Evolutionary conservation across 2,113 vertebrate genomes (phyloP).

Genomic region (Acanthochromis polyacanthus): DNA sequence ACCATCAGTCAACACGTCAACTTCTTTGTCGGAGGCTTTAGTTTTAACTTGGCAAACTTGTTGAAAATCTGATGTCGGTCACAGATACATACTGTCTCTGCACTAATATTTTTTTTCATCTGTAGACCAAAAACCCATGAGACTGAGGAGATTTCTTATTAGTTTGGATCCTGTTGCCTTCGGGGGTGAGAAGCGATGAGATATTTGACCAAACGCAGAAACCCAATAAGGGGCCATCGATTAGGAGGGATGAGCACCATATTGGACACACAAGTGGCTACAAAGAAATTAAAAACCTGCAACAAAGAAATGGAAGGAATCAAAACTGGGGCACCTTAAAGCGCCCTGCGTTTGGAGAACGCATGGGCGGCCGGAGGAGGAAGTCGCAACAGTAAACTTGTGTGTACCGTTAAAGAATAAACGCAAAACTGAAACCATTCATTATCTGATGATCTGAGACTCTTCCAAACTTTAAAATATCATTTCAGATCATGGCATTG

Average conservation of each 20-base stretch:
- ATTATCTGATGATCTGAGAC: neutral
- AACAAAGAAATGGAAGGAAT: conserved; percentile 73
- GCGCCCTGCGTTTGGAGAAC: conserved; percentile 32
- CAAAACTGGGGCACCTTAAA: conserved; percentile 55
- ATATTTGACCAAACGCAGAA: conserved; percentile 84
- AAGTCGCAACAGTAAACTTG: conserved; percentile 45
- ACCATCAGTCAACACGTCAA: conserved; percentile 26
- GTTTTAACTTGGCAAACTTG: conserved; percentile 63
- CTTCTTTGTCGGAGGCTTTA: conserved; percentile 44
- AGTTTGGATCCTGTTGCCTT: conserved; percentile 82
- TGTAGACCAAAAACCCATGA: conserved; percentile 66
- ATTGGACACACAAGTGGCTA: conserved; percentile 82
- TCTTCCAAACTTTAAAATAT: neutral
- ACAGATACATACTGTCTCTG: conserved; percentile 69
- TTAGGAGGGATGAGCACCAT: conserved; percentile 81
- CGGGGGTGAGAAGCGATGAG: conserved; percentile 72
- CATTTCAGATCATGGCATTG: neutral
- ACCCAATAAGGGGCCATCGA: conserved; percentile 86
- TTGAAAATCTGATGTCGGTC: conserved; percentile 70
- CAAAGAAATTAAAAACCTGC: conserved; percentile 80
- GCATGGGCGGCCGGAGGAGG: conserved; percentile 16
- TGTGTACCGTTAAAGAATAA: conserved; percentile 16
- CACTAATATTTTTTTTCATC: conserved; percentile 79
- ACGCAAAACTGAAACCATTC: neutral
- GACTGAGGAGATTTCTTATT: conserved; percentile 82